Evolutionary conservation across 1,140 invertebrate genomes (phyloP).

Genomic region (Diploscapter pachys): DNA sequence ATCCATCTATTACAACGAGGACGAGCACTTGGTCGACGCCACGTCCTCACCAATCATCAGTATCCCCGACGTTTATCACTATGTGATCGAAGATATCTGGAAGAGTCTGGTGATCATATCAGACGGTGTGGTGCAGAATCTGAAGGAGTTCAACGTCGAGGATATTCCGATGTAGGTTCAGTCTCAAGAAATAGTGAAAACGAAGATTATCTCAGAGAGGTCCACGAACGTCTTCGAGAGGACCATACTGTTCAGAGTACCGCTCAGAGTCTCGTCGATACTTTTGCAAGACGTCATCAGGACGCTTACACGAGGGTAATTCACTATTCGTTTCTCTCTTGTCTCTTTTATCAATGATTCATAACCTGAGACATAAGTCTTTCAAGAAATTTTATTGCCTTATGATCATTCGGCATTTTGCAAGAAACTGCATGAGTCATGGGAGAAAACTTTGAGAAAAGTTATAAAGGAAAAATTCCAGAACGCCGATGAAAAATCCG

Average conservation of each 20-base stretch:
- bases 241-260: slow-evolving; percentile 15
- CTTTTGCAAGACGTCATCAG: slow-evolving; percentile 18
- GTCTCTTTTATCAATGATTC: too few relatives aligned
- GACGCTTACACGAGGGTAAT: slow-evolving; percentile 22
- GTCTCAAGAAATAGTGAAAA: background rate
- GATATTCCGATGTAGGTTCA: slow-evolving; percentile 11
- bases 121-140: slow-evolving; percentile 18
- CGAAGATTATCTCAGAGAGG: slow-evolving; percentile 6
- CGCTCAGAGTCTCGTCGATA: slow-evolving; percentile 8
- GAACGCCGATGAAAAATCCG: slow-evolving; percentile 12
- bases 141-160: slow-evolving; percentile 26
- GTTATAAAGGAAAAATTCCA: background rate
- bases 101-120: slow-evolving; percentile 16
- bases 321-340: too few relatives aligned
- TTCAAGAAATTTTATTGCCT: background rate
- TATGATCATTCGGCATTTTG: background rate
- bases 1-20: slow-evolving; percentile 9
- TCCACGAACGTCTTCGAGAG: slow-evolving; percentile 1
- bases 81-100: slow-evolving; percentile 20
- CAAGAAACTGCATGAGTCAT: too few relatives aligned
- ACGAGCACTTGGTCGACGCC: slow-evolving; percentile 18
- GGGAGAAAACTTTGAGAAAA: too few relatives aligned
- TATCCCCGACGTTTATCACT: slow-evolving; percentile 11
- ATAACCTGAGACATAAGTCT: background rate
- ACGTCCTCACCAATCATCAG: slow-evolving; percentile 26